Conservation (phyloP, 2,888 invertebrate species). For the Amiota communis region DNA sequence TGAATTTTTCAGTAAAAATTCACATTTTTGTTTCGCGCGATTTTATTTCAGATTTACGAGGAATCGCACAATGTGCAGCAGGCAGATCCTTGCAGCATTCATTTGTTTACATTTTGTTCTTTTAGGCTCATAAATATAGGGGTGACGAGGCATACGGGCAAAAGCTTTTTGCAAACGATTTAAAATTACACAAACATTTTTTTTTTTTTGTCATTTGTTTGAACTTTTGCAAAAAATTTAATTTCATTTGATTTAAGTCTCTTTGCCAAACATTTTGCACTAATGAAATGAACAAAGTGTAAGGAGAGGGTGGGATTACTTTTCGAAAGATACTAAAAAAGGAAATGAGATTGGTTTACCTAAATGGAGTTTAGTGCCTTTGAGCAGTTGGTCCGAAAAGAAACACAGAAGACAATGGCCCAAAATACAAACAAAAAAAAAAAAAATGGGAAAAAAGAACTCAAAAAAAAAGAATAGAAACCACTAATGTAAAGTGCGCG, state of each 20-base stretch:
- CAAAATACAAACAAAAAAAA: neutral
- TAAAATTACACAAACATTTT: neutral
- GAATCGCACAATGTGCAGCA: neutral
- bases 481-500: slow-evolving; percentile 23
- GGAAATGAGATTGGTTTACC: neutral
- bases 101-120: no score
- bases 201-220: no score
- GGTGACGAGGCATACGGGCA: neutral
- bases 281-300: neutral
- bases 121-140: no score
- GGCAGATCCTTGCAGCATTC: no score
- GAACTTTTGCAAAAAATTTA: no score
- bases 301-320: no score
- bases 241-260: no score
- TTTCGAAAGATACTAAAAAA: no score
- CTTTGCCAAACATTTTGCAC: neutral
- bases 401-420: slow-evolving; percentile 1
- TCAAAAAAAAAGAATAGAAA: neutral
- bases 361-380: neutral
- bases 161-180: neutral
- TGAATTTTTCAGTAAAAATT: slow-evolving; percentile 27
- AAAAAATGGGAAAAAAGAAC: neutral
- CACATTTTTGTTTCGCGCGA: neutral
- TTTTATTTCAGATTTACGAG: slow-evolving; percentile 14
- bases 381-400: neutral